A percentile compares a stretch with the other conserved stretches of the same genome.
Evolutionary conservation across 2,113 vertebrate genomes (phyloP).

Genomic region (Cebidichthys violaceus): DNA sequence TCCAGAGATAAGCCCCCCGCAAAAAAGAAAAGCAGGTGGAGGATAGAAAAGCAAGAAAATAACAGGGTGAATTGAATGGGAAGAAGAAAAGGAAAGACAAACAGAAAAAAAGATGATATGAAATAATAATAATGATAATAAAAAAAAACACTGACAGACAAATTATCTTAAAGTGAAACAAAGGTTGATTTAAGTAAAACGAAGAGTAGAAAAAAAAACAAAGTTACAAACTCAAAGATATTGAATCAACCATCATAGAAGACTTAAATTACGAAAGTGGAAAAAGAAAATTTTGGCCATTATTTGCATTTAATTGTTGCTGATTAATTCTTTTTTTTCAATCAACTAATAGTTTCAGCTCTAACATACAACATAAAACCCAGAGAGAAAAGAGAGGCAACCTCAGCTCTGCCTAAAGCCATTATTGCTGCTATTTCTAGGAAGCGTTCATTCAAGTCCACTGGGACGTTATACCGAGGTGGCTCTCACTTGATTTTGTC

Average conservation of each 20-base stretch:
- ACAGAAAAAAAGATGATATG: conserved; percentile 10
- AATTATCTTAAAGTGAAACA: neutral
- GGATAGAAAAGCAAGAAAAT: conserved; percentile 42
- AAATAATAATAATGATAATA: conserved; percentile 21
- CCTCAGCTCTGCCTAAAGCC: conserved; percentile 34
- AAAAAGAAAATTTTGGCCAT: neutral
- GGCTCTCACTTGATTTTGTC: conserved; percentile 56
- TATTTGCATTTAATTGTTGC: neutral
- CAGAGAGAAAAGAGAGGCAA: neutral
- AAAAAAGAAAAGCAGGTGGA: conserved; percentile 36
- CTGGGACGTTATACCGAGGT: conserved; percentile 52
- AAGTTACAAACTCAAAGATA: neutral
- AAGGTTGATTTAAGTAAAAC: neutral
- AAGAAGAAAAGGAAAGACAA: conserved; percentile 27
- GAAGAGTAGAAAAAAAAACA: neutral
- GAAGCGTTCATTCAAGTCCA: conserved; percentile 62
- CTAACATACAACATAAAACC: neutral
- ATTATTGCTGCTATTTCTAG: conserved; percentile 63
- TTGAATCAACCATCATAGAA: neutral
- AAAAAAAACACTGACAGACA: conserved; percentile 14
- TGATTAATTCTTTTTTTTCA: neutral
- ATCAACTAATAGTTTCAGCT: neutral
- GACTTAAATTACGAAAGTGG: neutral
- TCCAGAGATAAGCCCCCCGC: conserved; percentile 14
- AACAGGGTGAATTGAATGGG: conserved; percentile 40